Evolutionary conservation across 2,113 vertebrate genomes (phyloP).

Genomic region (Mesoclemmys tuberculata): DNA sequence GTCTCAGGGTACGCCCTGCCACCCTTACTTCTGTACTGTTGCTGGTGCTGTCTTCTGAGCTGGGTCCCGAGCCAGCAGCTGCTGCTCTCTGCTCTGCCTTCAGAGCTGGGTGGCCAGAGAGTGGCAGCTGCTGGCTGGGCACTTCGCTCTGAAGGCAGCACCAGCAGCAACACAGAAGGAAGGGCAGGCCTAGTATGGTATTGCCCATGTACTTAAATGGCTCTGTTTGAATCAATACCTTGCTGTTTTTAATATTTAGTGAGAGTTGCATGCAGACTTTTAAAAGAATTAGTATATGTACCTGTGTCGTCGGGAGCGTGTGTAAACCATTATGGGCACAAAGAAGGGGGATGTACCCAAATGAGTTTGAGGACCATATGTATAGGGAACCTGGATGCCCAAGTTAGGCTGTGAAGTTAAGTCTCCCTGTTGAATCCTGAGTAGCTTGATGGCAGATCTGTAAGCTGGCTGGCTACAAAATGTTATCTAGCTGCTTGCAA

Average conservation of each 20-base stretch:
- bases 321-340: background rate
- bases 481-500: background rate
- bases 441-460: background rate
- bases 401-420: background rate
- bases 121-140: background rate
- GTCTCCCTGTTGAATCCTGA: background rate
- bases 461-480: background rate
- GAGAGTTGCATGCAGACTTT: too few relatives aligned
- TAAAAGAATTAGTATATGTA: too few relatives aligned
- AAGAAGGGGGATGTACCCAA: background rate
- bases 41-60: background rate
- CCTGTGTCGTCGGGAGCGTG: too few relatives aligned
- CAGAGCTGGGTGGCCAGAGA: background rate
- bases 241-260: too few relatives aligned
- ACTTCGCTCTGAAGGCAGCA: background rate
- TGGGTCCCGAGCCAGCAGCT: background rate
- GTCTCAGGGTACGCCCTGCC: background rate
- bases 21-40: background rate
- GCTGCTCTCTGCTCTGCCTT: background rate
- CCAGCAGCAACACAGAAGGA: background rate
- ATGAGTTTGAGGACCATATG: background rate
- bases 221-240: too few relatives aligned
- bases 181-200: background rate
- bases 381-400: background rate
- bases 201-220: too few relatives aligned